These are phyloP conservation scores for Odontothrips loti DNA, from an alignment of 2,888 invertebrate species.

Conservation along the genomic window DNA sequence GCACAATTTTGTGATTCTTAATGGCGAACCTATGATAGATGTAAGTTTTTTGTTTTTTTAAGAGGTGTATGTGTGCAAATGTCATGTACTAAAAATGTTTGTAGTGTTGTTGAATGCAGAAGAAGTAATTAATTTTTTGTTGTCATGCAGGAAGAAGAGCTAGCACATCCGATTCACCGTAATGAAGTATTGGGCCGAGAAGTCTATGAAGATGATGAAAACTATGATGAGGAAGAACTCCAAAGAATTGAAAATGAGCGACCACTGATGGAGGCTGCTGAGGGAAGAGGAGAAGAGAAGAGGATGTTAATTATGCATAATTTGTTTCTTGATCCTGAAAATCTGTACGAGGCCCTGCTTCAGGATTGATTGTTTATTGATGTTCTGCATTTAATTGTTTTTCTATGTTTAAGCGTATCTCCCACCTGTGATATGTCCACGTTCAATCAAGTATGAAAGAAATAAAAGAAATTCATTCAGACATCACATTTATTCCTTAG, in stretches of 20 bases:
- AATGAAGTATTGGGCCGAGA: not conserved
- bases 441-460: too few relatives aligned
- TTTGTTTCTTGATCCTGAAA: too few relatives aligned
- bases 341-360: too few relatives aligned
- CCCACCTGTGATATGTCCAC: too few relatives aligned
- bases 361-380: too few relatives aligned
- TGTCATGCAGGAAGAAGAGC: not conserved
- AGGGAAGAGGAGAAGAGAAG: not conserved
- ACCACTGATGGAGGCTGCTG: not conserved
- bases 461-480: too few relatives aligned
- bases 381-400: too few relatives aligned
- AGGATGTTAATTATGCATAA: not conserved
- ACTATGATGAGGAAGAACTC: not conserved
- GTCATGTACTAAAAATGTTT: not conserved
- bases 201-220: not conserved
- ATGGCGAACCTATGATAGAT: not conserved
- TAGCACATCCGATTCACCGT: not conserved
- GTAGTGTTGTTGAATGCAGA: not conserved
- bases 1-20: not conserved
- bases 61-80: not conserved
- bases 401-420: too few relatives aligned
- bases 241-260: not conserved
- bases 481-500: too few relatives aligned
- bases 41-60: too few relatives aligned
- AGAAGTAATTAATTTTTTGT: not conserved